These are phyloP conservation scores for Nycticebus coucang DNA, from an alignment of 2,113 vertebrate genomes.

Conservation along the genomic window DNA sequence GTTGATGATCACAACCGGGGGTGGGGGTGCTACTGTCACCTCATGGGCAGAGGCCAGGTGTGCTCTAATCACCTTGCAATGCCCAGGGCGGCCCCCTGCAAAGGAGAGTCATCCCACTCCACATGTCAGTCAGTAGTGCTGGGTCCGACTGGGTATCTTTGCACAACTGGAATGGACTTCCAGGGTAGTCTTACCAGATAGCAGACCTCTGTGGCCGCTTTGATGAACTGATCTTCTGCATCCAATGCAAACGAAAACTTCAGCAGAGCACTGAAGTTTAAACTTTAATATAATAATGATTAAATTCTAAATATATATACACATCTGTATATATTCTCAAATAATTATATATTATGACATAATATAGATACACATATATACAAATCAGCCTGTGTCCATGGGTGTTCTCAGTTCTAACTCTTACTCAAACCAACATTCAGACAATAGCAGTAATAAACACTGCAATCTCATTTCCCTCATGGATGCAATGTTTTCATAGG, in stretches of 20 bases:
- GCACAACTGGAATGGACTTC: background rate
- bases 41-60: background rate
- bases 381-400: background rate
- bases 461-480: background rate
- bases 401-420: background rate
- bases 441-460: background rate
- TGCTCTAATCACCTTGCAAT: background rate
- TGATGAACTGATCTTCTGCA: background rate
- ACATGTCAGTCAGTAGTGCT: background rate
- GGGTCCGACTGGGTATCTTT: background rate
- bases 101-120: background rate
- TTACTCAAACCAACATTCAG: background rate
- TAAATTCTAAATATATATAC: background rate
- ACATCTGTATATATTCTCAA: background rate
- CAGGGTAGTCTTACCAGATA: too few species aligned
- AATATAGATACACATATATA: background rate
- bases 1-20: background rate
- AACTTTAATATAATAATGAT: background rate
- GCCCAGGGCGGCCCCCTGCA: background rate
- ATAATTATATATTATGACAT: background rate
- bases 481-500: background rate
- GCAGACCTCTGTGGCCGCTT: too few species aligned
- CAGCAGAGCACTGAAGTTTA: background rate
- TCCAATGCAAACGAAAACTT: background rate
- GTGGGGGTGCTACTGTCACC: accelerated